Conservation (phyloP, 1,140 invertebrate genomes). For the Plutomurus gul region DNA sequence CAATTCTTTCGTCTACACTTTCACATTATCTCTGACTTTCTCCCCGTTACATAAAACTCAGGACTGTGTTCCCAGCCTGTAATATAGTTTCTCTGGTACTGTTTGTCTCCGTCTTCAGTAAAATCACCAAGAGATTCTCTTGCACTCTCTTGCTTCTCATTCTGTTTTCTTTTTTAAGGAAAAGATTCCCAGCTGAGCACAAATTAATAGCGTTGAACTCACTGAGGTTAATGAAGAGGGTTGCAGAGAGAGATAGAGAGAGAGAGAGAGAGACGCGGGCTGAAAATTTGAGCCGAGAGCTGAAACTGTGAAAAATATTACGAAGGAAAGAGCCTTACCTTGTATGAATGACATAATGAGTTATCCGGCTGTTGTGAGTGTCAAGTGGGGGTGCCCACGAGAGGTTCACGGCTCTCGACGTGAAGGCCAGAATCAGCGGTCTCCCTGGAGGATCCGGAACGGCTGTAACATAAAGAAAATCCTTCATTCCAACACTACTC, state of each 20-base stretch:
- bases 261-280: background rate
- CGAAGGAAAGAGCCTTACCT: conserved; percentile 63
- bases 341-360: conserved; percentile 73
- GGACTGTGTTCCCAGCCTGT: too few species aligned
- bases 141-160: too few species aligned
- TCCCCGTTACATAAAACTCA: too few species aligned
- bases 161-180: too few species aligned
- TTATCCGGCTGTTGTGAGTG: conserved; percentile 71
- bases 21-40: too few species aligned
- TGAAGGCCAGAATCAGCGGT: conserved; percentile 72
- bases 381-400: conserved; percentile 75
- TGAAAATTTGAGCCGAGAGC: too few species aligned
- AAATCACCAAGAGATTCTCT: too few species aligned
- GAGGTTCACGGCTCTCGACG: conserved; percentile 72
- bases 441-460: conserved; percentile 67
- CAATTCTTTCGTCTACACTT: too few species aligned
- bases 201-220: conserved; percentile 1
- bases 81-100: too few species aligned
- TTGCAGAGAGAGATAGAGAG: conserved; percentile 3
- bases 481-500: conserved; percentile 14
- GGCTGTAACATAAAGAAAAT: conserved; percentile 62
- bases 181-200: conserved; percentile 15
- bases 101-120: too few species aligned
- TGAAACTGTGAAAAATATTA: background rate
- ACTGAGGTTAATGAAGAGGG: background rate